Evolutionary conservation across 2,797 vertebrate species (phyloP).

Genomic region (Poeciliopsis turneri): DNA sequence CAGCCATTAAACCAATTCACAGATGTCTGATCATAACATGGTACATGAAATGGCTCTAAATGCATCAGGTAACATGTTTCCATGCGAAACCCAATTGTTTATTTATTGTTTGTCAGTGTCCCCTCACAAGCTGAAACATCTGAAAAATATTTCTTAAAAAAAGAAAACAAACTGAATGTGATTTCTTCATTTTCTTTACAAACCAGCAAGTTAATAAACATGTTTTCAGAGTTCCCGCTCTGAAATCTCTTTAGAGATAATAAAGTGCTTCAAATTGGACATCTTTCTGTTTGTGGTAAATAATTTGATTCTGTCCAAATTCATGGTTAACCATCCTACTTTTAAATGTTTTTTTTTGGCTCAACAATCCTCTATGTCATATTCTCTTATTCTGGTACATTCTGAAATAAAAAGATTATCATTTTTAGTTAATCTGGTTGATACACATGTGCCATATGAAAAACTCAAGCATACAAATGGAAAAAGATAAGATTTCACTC

Average conservation of each 20-base stretch:
- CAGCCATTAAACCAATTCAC: neutral
- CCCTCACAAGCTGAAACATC: neutral
- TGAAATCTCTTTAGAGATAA: constrained; percentile 43
- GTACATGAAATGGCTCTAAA: neutral
- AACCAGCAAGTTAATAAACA: constrained; percentile 4
- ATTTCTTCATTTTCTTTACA: neutral
- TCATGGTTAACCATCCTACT: constrained; percentile 30
- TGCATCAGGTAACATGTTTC: neutral
- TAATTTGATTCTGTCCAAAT: constrained; percentile 15
- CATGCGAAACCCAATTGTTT: neutral
- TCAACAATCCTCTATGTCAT: constrained; percentile 26
- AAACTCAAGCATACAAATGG: constrained; percentile 7
- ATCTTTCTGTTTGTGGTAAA: neutral
- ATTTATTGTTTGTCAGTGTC: neutral
- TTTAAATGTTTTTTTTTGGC: neutral
- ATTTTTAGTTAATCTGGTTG: constrained; percentile 1
- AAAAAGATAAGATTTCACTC: constrained; percentile 16
- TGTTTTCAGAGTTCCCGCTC: constrained; percentile 79
- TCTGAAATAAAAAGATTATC: constrained; percentile 18
- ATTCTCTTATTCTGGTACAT: constrained; percentile 37
- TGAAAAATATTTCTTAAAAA: neutral
- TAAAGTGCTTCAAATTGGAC: constrained; percentile 57
- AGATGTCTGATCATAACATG: neutral
- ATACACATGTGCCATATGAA: constrained; percentile 6
- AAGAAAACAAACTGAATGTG: neutral